phyloP scores from a whole-genome alignment of 2,113 vertebrate species.

The Megalops atlanticus region DNA sequence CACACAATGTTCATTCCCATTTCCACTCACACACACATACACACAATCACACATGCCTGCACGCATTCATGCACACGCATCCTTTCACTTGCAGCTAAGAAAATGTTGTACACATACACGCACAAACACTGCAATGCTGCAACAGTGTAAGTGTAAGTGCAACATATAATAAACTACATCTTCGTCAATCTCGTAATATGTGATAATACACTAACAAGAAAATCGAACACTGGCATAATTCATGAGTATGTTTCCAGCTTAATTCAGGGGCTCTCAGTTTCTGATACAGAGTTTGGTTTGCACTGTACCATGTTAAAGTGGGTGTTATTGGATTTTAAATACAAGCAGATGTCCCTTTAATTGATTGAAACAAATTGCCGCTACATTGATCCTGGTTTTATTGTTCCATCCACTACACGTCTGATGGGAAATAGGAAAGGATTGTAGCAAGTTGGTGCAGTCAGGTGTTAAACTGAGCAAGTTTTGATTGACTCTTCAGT shows the following conservation, averaged over 20 bases:
- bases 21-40: neutral
- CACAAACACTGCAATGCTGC: neutral
- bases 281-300: constrained; percentile 1
- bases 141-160: neutral
- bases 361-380: constrained; percentile 74
- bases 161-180: too few species aligned
- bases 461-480: constrained; percentile 2
- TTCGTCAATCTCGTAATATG: too few species aligned
- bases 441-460: neutral
- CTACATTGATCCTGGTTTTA: constrained; percentile 64
- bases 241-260: neutral
- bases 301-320: constrained; percentile 13
- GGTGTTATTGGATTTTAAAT: constrained; percentile 64
- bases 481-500: neutral
- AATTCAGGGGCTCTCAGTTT: constrained; percentile 16
- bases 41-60: neutral
- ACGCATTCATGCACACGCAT: neutral
- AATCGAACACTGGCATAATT: too few species aligned
- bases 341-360: constrained; percentile 75
- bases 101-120: too few species aligned
- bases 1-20: neutral
- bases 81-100: neutral
- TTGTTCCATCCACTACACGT: constrained; percentile 33
- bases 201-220: too few species aligned
- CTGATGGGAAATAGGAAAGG: constrained; percentile 17